A percentile compares a stretch with the other conserved stretches of the same genome.
phyloP scores from a whole-genome alignment of 2,888 invertebrate genomes.

The Tetranychus truncatus region DNA sequence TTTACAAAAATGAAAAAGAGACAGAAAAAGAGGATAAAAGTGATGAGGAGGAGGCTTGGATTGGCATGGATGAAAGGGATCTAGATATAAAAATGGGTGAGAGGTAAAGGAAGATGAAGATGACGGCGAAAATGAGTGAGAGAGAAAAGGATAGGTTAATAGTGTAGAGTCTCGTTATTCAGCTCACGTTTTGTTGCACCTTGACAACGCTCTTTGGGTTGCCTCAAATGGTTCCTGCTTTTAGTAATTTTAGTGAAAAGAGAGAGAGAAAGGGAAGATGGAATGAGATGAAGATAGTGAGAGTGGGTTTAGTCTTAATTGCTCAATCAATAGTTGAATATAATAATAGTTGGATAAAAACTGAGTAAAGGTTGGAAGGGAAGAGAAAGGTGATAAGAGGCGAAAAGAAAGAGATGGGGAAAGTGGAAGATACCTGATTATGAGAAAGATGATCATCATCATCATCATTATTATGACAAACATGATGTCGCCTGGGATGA shows the following conservation, averaged over 20 bases:
- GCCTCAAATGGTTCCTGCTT: not conserved
- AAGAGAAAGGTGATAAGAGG: not conserved
- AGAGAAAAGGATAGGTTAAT: not conserved
- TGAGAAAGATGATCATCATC: not conserved
- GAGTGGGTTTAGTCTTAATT: not conserved
- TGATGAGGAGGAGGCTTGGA: not conserved
- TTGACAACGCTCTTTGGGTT: conserved; percentile 1
- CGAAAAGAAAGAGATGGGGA: not conserved
- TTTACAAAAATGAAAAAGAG: not conserved
- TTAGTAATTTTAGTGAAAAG: not conserved
- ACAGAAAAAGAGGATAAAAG: not conserved
- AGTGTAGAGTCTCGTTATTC: not conserved
- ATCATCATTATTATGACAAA: not conserved
- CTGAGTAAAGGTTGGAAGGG: not conserved
- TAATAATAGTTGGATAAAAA: not conserved
- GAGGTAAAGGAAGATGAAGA: not conserved
- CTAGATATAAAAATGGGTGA: not conserved
- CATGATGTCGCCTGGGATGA: not conserved
- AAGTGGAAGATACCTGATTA: not conserved
- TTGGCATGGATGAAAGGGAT: not conserved
- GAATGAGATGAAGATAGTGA: not conserved
- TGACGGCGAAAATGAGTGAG: not conserved
- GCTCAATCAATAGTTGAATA: not conserved
- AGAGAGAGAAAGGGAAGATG: not conserved
- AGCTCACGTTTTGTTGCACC: conserved; percentile 1